Conservation (phyloP, 2,113 vertebrate species). For the Percina caprodes region DNA sequence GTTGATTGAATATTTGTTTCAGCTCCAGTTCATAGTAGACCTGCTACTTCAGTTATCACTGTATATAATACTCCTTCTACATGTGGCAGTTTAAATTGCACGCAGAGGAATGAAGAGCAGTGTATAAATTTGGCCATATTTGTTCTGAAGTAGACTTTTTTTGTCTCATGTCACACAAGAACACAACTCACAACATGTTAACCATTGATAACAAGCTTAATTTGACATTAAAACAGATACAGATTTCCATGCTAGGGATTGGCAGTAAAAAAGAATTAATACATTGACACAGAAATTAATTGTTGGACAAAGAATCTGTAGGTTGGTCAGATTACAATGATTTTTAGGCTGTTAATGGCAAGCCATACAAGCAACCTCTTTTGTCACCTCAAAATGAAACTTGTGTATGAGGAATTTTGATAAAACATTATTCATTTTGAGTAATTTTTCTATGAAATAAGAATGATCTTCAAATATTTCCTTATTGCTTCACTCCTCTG, state of each 20-base stretch:
- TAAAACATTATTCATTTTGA: too few species aligned
- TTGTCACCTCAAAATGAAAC: slow-evolving; percentile 4
- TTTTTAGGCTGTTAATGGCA: neutral
- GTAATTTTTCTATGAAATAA: too few species aligned
- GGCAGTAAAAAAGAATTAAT: too few species aligned
- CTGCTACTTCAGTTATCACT: neutral
- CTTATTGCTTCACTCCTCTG: too few species aligned
- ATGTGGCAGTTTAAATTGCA: neutral
- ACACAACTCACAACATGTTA: neutral
- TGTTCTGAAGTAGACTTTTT: too few species aligned
- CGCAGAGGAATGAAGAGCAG: too few species aligned
- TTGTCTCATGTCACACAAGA: too few species aligned
- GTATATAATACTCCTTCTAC: neutral
- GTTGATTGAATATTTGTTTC: neutral
- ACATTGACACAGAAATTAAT: neutral
- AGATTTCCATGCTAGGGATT: neutral
- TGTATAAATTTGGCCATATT: too few species aligned
- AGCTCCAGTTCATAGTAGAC: neutral
- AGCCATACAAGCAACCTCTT: neutral
- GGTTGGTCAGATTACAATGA: neutral
- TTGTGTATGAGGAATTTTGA: neutral
- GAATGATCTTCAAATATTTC: too few species aligned
- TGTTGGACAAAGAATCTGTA: neutral
- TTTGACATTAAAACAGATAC: neutral
- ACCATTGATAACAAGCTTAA: neutral